Percentiles rank a stretch among this genome's conserved stretches.
Evolutionary conservation across 1,140 invertebrate genomes (phyloP).

Genomic region (Drosophila kikkawai): DNA sequence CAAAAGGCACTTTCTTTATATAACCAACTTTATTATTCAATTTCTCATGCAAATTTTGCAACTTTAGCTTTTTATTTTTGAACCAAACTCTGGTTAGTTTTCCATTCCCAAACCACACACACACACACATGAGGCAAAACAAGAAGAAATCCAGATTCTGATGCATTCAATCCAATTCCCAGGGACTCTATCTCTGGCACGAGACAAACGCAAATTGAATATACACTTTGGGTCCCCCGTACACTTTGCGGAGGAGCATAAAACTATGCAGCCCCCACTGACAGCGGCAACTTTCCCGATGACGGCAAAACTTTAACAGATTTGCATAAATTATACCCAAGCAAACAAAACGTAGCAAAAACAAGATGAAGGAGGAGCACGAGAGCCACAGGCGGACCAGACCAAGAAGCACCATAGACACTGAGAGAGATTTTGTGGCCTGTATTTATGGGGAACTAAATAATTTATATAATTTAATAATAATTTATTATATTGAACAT

Average conservation of each 20-base stretch:
- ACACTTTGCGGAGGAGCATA: constrained; percentile 44
- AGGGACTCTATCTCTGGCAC: constrained; percentile 3
- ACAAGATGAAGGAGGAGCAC: constrained; percentile 42
- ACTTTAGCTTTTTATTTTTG: constrained; percentile 10
- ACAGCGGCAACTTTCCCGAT: constrained; percentile 73
- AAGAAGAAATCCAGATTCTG: constrained; percentile 22
- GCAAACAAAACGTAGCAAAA: constrained; percentile 60
- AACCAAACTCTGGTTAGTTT: constrained; percentile 14
- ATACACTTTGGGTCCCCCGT: constrained; percentile 30
- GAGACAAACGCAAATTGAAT: constrained; percentile 48
- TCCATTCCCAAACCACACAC: background rate
- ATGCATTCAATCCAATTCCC: constrained; percentile 43
- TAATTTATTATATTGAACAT: too few relatives aligned
- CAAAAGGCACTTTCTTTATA: constrained; percentile 8
- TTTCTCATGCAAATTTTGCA: constrained; percentile 22
- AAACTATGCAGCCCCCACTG: constrained; percentile 70
- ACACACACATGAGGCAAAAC: constrained; percentile 28
- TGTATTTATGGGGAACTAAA: background rate
- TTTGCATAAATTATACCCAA: constrained; percentile 76
- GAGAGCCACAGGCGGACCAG: constrained; percentile 27
- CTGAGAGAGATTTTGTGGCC: background rate
- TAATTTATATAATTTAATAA: too few relatives aligned
- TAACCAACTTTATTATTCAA: constrained; percentile 1
- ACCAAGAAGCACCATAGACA: background rate
- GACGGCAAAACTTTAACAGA: constrained; percentile 80